Evolutionary conservation across 2,113 vertebrate species (phyloP).

Genomic region (Tragulus kanchil): DNA sequence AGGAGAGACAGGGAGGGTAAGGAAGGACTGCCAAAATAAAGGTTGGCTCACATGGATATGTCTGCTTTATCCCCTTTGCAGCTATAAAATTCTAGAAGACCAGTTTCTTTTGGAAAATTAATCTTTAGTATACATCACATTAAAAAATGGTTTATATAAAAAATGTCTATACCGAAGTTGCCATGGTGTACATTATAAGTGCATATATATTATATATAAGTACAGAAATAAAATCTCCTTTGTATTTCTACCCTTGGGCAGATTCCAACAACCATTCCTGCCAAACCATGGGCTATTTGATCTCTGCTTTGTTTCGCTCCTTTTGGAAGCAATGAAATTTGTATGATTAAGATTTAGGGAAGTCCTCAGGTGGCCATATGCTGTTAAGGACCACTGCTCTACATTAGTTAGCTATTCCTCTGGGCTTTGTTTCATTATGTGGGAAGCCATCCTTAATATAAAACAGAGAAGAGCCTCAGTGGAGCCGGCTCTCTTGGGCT

Average conservation of each 20-base stretch:
- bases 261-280: neutral
- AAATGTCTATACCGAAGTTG: conserved; percentile 56
- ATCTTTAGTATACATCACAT: conserved; percentile 56
- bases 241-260: conserved; percentile 50
- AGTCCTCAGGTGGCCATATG: neutral
- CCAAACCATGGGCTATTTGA: neutral
- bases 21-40: neutral
- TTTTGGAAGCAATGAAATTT: conserved; percentile 21
- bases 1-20: neutral
- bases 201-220: conserved; percentile 1
- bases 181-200: conserved; percentile 23
- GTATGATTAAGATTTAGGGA: neutral
- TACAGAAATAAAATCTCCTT: conserved; percentile 62
- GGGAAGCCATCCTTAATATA: neutral
- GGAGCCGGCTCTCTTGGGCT: neutral
- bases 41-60: neutral
- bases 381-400: neutral
- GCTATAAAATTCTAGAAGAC: conserved; percentile 48
- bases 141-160: conserved; percentile 15
- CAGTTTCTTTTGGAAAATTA: conserved; percentile 66
- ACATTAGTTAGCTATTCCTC: neutral
- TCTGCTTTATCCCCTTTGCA: conserved; percentile 13
- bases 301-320: conserved; percentile 2
- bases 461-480: neutral
- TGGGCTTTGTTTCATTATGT: neutral